Base-by-base conservation (phyloP, 2,797 vertebrate species). In the Sorex maritimensis region DNA sequence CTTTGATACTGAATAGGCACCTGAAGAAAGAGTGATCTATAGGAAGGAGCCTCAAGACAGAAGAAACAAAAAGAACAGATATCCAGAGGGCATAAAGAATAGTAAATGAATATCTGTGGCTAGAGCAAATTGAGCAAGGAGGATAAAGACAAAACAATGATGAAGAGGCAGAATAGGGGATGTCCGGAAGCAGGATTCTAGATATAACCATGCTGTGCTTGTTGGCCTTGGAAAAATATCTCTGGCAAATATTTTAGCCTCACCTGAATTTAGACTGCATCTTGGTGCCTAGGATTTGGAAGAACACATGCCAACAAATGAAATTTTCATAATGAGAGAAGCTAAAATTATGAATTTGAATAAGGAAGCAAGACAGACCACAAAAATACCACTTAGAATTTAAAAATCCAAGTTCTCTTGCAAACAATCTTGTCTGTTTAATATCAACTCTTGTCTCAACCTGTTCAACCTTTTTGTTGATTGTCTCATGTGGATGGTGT, bases 381-480 rank as follows among this genome's bases (percentile, higher is more conserved):
- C 73, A 80, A 58, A 90, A 90, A 82, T 28, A 30, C 6, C 8
- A 34, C n/a, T 94, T 88, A 34, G 49, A 82, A 38, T 1, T 12
- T 71, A 71, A 71, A 38, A 71, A 61, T 10, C 15, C 15, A 14
- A 19, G 49, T 21, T 52, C 28, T 52, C 24, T 46, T 49, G 72
- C 55, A 68, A 21, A 26, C 3, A 90, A 17, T 14, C 15, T 10
- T 79, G 6, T n/a, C 38, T 21, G 10, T 61, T 68, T 28, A 68
- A 55, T 23, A 49, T 24, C 23, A 82, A 78, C 23, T 68, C 21
- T 58, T 86, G 15, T 67, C 58, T 21, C 72, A 85, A 52, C 0
- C 34, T 2, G 6, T 67, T 68, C 67, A 91, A 19, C 12, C n/a
- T 86, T 75, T 82, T 34, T 67, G 9, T 52, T 71, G 17, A 26